phyloP scores from a whole-genome alignment of 2,113 vertebrate species.

The Sturnira hondurensis region DNA sequence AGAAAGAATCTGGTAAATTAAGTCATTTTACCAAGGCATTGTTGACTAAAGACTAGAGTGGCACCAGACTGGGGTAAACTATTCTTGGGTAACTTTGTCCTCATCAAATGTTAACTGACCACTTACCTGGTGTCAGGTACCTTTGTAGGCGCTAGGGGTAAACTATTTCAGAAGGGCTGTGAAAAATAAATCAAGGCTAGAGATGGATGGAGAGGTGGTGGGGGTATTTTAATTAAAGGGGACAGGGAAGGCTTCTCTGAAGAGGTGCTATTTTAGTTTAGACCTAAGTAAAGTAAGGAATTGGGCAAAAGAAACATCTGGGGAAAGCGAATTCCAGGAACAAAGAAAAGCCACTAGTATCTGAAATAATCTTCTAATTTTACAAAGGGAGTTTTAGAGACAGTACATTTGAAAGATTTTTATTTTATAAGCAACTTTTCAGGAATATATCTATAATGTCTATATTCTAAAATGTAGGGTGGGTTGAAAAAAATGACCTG shows the following conservation, averaged over 20 bases:
- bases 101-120: background rate
- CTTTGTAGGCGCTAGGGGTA: background rate
- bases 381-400: background rate
- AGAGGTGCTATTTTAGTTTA: background rate
- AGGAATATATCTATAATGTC: background rate
- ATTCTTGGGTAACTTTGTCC: background rate
- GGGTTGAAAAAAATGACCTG: background rate
- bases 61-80: background rate
- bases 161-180: background rate
- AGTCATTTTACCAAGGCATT: background rate
- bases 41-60: background rate
- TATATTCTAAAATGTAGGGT: background rate
- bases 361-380: background rate
- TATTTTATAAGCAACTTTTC: background rate
- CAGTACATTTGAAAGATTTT: constrained; percentile 2
- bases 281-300: background rate
- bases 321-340: constrained; percentile 6
- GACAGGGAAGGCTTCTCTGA: background rate
- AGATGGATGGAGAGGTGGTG: background rate
- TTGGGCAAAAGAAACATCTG: background rate
- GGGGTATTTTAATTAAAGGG: background rate
- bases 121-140: background rate
- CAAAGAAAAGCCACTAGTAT: background rate
- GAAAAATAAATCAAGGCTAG: background rate
- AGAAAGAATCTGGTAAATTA: background rate